Conservation (phyloP, 1,140 invertebrate species). For the Lordiphosa collinella region DNA sequence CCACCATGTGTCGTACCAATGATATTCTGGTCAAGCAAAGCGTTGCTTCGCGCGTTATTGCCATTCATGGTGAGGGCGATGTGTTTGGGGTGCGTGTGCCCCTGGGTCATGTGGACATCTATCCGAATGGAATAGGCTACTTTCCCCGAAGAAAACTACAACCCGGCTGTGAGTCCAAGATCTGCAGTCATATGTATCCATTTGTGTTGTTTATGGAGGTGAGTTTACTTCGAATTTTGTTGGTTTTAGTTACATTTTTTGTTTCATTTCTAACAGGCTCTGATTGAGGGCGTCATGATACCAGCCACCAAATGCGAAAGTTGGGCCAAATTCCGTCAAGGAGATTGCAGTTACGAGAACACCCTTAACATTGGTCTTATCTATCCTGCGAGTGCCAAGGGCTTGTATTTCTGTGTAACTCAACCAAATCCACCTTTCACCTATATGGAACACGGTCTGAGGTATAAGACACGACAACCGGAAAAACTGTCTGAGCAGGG, state of each 20-base stretch:
- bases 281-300: constrained; percentile 68
- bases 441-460: constrained; percentile 66
- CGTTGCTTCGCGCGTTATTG: constrained; percentile 49
- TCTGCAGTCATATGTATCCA: constrained; percentile 74
- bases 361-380: constrained; percentile 64
- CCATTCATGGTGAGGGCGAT: constrained; percentile 67
- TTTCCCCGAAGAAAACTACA: constrained; percentile 62
- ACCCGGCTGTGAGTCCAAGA: constrained; percentile 62
- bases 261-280: constrained; percentile 11
- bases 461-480: constrained; percentile 39
- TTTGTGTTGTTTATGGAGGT: constrained; percentile 73
- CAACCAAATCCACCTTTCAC: constrained; percentile 72
- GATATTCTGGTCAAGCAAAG: constrained; percentile 58
- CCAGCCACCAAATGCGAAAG: constrained; percentile 73
- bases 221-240: fast-evolving
- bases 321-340: constrained; percentile 67
- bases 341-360: constrained; percentile 61
- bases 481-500: constrained; percentile 5
- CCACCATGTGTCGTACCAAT: constrained; percentile 64
- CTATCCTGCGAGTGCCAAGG: constrained; percentile 50
- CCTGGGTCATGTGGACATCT: constrained; percentile 66
- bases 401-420: constrained; percentile 67
- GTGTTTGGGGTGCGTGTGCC: constrained; percentile 63
- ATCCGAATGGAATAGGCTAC: constrained; percentile 74
- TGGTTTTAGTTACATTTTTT: not conserved